Base-by-base conservation (phyloP, 2,888 invertebrate species). In the Leucozona laternaria region DNA sequence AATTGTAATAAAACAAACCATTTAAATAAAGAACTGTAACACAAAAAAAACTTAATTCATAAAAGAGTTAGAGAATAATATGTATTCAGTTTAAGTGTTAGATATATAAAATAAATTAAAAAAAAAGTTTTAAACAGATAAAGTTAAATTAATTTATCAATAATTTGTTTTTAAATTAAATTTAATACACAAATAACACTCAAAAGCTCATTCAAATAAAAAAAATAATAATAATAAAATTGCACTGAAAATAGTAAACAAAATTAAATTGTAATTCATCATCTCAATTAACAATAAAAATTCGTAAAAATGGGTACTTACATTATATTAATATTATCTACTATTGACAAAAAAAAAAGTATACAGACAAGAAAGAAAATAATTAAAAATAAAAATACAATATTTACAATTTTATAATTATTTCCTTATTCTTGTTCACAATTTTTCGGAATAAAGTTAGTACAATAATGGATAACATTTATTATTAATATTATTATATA, bases 401-500 rank as follows among this genome's bases (percentile, higher is more conserved):
- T 86, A 86, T 86, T 86, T 86, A 86, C 86, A 86, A 86, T 86
- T 86, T 86, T 86, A 82, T 86, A 86, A 86, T 86, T 86, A 86
- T 86, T 86, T 86, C 86, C 86, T 79, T 82, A 82, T 82, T 86
- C 86, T 86, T 86, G 86, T 86, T 86, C 86, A 82, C 86, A 79
- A 82, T 86, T 86, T 86, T 86, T 86, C 86, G 86, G 86, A 86
- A 87, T 87, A 87, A 82, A 87, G 66, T 83, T 83, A 87, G 87
- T 87, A 87, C 87, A 87, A 87, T 87, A 87, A 83, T 76, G 79
- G 87, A 72, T 87, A 87, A 86, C 79, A 79, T 87, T 87, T 88
- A 89, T 89, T 87, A 89, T 88, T 88, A 71, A 88, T 89, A 89
- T 88, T 88, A 71, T 89, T 89, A 89, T 89, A 79, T 82, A 88